Evolutionary conservation across 2,797 vertebrate genomes (phyloP).

Genomic region (Phyllotis vaccarum): DNA sequence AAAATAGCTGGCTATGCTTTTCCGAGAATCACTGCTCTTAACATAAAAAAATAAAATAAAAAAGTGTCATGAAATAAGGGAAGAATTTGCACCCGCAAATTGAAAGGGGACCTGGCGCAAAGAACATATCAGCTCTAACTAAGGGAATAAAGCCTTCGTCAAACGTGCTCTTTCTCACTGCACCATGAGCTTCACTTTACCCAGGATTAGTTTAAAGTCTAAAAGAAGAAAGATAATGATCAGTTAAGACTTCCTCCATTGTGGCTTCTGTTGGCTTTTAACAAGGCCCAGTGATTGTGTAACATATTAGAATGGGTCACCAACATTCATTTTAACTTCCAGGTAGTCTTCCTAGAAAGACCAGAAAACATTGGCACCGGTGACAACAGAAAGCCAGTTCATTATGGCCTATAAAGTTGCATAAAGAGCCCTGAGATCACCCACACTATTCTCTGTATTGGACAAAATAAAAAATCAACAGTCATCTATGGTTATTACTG

Average conservation of each 20-base stretch:
- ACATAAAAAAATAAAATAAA: background rate
- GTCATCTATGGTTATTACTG: background rate
- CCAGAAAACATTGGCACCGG: background rate
- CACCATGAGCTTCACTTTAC: background rate
- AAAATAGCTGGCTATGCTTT: constrained; percentile 26
- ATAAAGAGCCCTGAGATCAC: background rate
- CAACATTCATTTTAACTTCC: constrained; percentile 8
- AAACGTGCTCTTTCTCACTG: constrained; percentile 39
- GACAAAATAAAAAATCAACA: constrained; percentile 1
- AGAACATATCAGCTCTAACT: background rate
- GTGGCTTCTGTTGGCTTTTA: background rate
- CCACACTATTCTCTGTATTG: background rate
- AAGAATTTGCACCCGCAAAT: background rate
- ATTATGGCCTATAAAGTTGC: background rate
- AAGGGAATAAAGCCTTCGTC: background rate
- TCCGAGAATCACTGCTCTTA: background rate
- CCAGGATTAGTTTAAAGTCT: background rate
- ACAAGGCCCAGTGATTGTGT: background rate
- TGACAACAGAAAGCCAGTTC: background rate
- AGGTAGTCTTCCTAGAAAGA: background rate
- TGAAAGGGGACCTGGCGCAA: background rate
- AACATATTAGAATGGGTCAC: background rate
- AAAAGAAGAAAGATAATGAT: background rate
- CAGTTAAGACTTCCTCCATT: background rate
- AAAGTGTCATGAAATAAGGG: background rate